A percentile compares a stretch with the other conserved stretches of the same genome.
Conservation (phyloP, 2,797 vertebrate genomes). For the Okamejei kenojei region DNA sequence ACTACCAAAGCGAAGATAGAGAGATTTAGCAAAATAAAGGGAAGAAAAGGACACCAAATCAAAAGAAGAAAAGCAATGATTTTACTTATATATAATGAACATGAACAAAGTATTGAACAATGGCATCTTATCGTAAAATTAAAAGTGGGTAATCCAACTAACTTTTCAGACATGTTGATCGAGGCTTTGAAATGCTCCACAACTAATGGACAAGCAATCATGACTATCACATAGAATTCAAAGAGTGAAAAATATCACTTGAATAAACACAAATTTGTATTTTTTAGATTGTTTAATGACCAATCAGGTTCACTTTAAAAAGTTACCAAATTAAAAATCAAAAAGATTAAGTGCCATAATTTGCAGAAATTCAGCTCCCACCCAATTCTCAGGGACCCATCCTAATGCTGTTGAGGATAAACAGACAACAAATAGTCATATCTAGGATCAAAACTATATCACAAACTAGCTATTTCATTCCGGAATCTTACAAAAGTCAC, state of each 20-base stretch:
- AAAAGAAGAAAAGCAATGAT: background rate
- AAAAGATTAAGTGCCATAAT: background rate
- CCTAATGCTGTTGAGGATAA: background rate
- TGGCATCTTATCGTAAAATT: background rate
- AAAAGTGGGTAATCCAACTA: background rate
- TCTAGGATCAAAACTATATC: background rate
- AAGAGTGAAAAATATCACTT: background rate
- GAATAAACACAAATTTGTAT: background rate
- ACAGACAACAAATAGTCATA: background rate
- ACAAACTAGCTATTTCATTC: background rate
- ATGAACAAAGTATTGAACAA: background rate
- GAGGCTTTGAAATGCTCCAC: background rate
- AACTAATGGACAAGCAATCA: background rate
- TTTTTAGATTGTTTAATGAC: background rate
- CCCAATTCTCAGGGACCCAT: background rate
- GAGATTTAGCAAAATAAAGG: slow-evolving; percentile 39
- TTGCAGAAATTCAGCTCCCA: slow-evolving; percentile 8
- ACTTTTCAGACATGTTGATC: background rate
- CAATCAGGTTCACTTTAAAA: background rate
- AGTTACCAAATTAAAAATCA: background rate
- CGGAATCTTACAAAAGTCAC: background rate
- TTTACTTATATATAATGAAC: background rate
- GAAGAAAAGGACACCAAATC: background rate
- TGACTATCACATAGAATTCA: background rate
- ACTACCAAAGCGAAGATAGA: slow-evolving; percentile 51